phyloP scores from a whole-genome alignment of 2,797 vertebrate species.

The Eulemur coronatus region DNA sequence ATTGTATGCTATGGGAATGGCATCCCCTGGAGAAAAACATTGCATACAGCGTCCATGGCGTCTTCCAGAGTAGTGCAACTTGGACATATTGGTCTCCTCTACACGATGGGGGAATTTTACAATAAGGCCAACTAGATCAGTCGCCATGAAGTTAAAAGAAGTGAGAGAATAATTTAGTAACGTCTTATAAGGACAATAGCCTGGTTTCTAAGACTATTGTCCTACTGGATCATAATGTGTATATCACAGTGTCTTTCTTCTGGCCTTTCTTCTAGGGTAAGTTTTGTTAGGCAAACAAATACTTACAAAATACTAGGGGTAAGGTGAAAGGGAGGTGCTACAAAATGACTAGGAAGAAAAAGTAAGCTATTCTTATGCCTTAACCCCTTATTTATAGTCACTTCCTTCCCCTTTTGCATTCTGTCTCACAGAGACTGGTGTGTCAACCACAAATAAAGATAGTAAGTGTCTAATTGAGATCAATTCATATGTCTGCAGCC shows the following conservation, averaged over 20 bases:
- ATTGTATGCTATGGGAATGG: neutral
- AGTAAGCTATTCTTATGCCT: neutral
- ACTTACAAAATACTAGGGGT: neutral
- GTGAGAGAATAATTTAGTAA: neutral
- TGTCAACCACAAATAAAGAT: constrained; percentile 16
- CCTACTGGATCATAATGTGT: neutral
- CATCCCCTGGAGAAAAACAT: neutral
- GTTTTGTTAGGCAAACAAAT: neutral
- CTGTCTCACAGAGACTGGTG: neutral
- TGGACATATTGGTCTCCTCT: neutral
- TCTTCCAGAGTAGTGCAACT: neutral
- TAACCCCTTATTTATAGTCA: neutral
- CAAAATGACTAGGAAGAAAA: neutral
- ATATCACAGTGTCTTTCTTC: neutral
- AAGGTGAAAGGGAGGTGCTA: neutral
- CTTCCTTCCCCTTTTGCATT: neutral
- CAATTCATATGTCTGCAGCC: neutral
- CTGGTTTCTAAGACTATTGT: neutral
- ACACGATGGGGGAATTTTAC: neutral
- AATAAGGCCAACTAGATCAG: neutral
- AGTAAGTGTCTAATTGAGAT: neutral
- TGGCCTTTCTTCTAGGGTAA: neutral
- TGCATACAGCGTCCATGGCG: neutral
- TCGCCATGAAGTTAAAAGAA: neutral
- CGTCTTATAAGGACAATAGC: neutral